Percentiles rank a stretch among this genome's conserved stretches.
These are phyloP conservation scores for Trematomus loennbergii DNA, from an alignment of 2,113 vertebrate species.

Conservation along the genomic window DNA sequence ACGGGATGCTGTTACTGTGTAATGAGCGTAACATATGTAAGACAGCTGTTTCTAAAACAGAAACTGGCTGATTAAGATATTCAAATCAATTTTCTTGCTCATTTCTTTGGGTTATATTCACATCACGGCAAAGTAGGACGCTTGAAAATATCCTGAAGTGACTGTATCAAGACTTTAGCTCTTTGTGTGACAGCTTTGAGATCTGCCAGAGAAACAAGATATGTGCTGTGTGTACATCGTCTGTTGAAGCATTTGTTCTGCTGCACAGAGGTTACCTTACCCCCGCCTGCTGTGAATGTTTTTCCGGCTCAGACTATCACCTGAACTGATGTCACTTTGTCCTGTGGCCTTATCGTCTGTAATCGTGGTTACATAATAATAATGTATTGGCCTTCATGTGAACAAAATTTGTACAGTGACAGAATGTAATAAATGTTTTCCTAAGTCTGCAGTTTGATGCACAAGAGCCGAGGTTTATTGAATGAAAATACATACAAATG, in stretches of 20 bases:
- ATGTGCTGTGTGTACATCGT: conserved; percentile 29
- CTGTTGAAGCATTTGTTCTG: conserved; percentile 35
- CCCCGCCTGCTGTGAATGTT: conserved; percentile 52
- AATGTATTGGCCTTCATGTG: conserved; percentile 64
- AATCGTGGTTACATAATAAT: conserved; percentile 52
- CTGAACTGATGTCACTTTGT: conserved; percentile 35
- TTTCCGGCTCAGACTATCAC: conserved; percentile 27
- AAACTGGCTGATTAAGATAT: conserved; percentile 20
- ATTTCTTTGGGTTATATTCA: not conserved
- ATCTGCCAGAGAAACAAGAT: not conserved
- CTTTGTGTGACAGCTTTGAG: not conserved
- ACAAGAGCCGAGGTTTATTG: conserved; percentile 73
- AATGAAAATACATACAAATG: conserved; percentile 51
- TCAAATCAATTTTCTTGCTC: not conserved
- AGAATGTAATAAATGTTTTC: conserved; percentile 84
- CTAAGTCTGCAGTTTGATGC: conserved; percentile 51
- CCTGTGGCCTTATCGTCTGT: conserved; percentile 68
- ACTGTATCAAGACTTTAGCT: not conserved
- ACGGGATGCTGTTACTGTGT: conserved; percentile 72
- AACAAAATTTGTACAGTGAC: conserved; percentile 80
- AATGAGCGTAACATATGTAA: conserved; percentile 50
- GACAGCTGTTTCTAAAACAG: conserved; percentile 38
- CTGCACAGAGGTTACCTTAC: conserved; percentile 14
- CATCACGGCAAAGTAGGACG: not conserved
- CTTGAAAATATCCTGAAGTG: not conserved